Conservation (phyloP, 2,797 vertebrate species). For the Coranthus polyacanthus region DNA sequence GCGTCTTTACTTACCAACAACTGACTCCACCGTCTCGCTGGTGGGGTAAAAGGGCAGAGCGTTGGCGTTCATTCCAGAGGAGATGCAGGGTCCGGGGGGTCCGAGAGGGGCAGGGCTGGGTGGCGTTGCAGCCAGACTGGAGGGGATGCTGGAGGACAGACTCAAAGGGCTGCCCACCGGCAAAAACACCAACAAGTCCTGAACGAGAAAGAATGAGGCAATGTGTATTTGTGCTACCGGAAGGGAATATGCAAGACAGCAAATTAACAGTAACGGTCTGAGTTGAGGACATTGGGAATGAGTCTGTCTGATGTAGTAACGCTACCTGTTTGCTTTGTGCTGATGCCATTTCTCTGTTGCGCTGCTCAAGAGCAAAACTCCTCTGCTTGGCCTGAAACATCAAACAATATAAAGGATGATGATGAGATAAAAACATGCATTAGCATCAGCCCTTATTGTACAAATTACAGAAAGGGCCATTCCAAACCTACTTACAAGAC, state of each 20-base stretch:
- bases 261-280: neutral
- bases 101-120: constrained; percentile 93
- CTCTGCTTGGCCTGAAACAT: constrained; percentile 92
- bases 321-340: constrained; percentile 95
- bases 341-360: constrained; percentile 89
- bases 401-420: neutral
- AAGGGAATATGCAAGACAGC: neutral
- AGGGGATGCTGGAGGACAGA: constrained; percentile 97
- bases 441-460: constrained; percentile 11
- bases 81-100: constrained; percentile 87
- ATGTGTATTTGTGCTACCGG: neutral
- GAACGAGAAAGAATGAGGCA: constrained; percentile 38
- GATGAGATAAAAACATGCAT: neutral
- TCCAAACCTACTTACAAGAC: no score
- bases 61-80: constrained; percentile 98
- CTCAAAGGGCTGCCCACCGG: constrained; percentile 96
- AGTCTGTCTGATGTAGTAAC: neutral
- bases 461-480: no score
- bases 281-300: no score
- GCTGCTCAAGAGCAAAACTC: constrained; percentile 91
- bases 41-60: constrained; percentile 98
- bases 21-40: constrained; percentile 98
- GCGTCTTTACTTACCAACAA: constrained; percentile 89
- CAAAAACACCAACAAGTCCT: constrained; percentile 95
- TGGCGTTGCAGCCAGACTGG: constrained; percentile 96